These are phyloP conservation scores for Campoplex nolae DNA, from an alignment of 2,888 invertebrate species.

Conservation along the genomic window DNA sequence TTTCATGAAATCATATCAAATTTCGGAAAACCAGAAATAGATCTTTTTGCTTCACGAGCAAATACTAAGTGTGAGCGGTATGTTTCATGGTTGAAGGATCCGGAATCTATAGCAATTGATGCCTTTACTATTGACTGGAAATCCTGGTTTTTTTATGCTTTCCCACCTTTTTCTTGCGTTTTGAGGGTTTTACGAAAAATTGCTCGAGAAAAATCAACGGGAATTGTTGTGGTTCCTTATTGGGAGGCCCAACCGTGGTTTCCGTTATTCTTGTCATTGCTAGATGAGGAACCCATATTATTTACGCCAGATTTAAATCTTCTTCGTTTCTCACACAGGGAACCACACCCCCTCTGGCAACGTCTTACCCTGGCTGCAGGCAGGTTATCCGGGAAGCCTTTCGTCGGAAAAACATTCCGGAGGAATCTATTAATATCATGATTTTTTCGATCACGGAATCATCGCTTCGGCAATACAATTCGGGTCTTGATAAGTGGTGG, in stretches of 20 bases:
- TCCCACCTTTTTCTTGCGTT: conserved; percentile 48
- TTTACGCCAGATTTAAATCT: conserved; percentile 35
- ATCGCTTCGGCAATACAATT: conserved; percentile 51
- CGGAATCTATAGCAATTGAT: conserved; percentile 28
- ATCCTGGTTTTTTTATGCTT: conserved; percentile 39
- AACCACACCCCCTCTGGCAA: conserved; percentile 17
- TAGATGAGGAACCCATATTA: conserved; percentile 20
- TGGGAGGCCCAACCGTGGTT: conserved; percentile 49
- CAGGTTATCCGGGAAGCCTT: conserved; percentile 46
- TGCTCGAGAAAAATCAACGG: not conserved
- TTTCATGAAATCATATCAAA: conserved; percentile 6
- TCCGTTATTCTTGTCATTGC: conserved; percentile 18
- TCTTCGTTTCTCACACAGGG: conserved; percentile 29
- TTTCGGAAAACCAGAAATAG: conserved; percentile 34
- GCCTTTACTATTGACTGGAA: conserved; percentile 35
- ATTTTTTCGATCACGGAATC: conserved; percentile 34
- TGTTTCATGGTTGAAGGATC: conserved; percentile 22
- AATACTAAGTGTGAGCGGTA: conserved; percentile 24
- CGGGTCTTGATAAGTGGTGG: conserved; percentile 48
- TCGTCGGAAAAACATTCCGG: conserved; percentile 13
- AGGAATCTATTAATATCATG: conserved; percentile 40
- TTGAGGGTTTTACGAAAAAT: conserved; percentile 41
- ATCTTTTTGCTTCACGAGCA: conserved; percentile 38
- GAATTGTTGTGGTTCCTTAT: conserved; percentile 28
- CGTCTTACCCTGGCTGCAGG: conserved; percentile 51